Conservation (phyloP, 1,140 invertebrate genomes). For the Sminthurides bifidus region DNA sequence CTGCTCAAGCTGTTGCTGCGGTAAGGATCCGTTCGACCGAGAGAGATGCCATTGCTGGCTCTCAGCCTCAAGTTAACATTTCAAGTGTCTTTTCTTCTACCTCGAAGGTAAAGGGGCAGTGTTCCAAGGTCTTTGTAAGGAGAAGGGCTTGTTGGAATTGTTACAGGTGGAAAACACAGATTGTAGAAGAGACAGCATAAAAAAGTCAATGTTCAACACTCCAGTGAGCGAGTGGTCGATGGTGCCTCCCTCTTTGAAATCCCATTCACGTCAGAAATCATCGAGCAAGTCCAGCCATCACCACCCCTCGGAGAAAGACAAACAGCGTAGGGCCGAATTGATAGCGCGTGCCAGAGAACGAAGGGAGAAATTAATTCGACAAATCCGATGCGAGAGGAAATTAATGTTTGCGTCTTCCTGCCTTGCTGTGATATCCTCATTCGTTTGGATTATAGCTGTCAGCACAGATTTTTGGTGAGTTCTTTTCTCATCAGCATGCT, state of each 20-base stretch:
- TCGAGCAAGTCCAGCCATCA: background rate
- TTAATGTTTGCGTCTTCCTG: slow-evolving; percentile 55
- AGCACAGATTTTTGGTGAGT: slow-evolving; percentile 62
- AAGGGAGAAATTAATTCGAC: slow-evolving; percentile 12
- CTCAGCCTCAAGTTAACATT: background rate
- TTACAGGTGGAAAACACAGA: slow-evolving; percentile 4
- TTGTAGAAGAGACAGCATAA: slow-evolving; percentile 1
- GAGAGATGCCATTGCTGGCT: too few relatives aligned
- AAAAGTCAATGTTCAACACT: slow-evolving; percentile 7
- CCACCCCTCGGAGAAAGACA: slow-evolving; percentile 11
- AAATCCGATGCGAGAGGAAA: slow-evolving; percentile 44
- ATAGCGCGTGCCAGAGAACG: slow-evolving; percentile 20
- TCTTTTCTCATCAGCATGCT: background rate
- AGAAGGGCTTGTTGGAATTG: background rate
- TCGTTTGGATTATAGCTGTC: slow-evolving; percentile 61
- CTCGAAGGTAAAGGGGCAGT: background rate
- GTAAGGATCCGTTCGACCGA: background rate
- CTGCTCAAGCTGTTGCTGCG: slow-evolving; percentile 1
- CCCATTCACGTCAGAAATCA: background rate
- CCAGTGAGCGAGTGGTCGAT: slow-evolving; percentile 9
- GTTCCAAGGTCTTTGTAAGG: background rate
- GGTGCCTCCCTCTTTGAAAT: slow-evolving; percentile 7
- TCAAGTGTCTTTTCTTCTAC: background rate
- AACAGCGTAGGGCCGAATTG: slow-evolving; percentile 8
- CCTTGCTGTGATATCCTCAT: slow-evolving; percentile 50